Evolutionary conservation across 2,113 vertebrate species (phyloP), one percentile per base, ranked within the genome.

Genomic region (Podilymbus podiceps): DNA sequence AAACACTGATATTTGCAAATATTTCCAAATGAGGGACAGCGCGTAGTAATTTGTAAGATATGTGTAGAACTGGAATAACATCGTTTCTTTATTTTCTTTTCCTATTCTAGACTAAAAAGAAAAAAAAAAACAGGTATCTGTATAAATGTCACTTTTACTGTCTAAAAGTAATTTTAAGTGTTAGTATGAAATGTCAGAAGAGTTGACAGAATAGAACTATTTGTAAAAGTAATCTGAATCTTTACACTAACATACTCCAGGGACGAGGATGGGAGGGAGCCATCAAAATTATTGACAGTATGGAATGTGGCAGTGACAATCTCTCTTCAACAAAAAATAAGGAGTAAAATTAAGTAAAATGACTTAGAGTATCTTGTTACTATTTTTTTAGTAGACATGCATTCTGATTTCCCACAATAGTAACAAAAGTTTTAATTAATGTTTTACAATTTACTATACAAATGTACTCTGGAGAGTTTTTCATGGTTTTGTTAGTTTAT

Each of bases 91-190:
- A 79, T 91, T 97, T 97, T 94, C 89, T 84, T 96, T 97, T 97
- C 38, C 80, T 97, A 85, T 95, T 96, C 78, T 96, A 96, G 90
- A 96, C 77, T 95, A 84, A 96, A 96, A 69, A 92, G 80, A 93
- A 62, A 85, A 40, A 82, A 59, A 56, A 38, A 77, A 89, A 33
- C 33, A 89, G 73, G 9, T 88, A 88, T 89, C 58, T 95, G 53
- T 97, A 97, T 92, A 97, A 91, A 95, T 96, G 66, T 97, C 96
- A 97, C 86, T 97, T 97, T 97, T 95, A 94, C 79, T 97, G 81
- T 96, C 77, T 96, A 85, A 97, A 80, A 95, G 72, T 91, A 96
- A 85, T 95, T 89, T 96, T 96, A 95, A 95, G 59, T 96, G 59
- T 97, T 97, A 95, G 78, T 91, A 95, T 92, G 95, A 97, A 97